Percentiles rank a stretch among this genome's conserved stretches.
phyloP scores from a whole-genome alignment of 2,888 invertebrate genomes.

The Eumerus sabulonum region DNA sequence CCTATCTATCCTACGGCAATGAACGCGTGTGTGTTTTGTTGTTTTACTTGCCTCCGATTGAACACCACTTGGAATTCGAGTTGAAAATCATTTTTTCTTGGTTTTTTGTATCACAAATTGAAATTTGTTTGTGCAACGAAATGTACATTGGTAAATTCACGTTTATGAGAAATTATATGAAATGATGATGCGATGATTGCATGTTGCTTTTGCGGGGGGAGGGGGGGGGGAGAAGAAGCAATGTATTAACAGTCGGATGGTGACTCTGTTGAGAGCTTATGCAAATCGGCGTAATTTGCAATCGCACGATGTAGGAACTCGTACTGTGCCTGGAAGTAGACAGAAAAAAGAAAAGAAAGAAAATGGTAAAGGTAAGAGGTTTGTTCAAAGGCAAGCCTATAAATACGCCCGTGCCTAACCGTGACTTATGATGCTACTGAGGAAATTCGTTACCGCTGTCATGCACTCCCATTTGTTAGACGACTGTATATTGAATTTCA shows the following conservation, averaged over 20 bases:
- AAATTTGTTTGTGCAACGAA: conserved; percentile 63
- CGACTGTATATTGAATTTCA: too few relatives aligned
- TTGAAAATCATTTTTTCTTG: too few relatives aligned
- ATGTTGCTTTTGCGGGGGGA: conserved; percentile 31
- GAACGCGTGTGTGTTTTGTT: conserved; percentile 48
- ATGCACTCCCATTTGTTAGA: too few relatives aligned
- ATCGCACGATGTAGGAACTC: conserved; percentile 96
- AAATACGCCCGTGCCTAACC: too few relatives aligned
- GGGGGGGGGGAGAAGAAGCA: conserved; percentile 29
- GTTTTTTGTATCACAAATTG: conserved; percentile 57
- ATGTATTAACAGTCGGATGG: conserved; percentile 71
- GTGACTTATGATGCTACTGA: too few relatives aligned
- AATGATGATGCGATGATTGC: conserved; percentile 48
- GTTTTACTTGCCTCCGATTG: conserved; percentile 35
- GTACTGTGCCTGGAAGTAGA: conserved; percentile 87
- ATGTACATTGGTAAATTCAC: conserved; percentile 53
- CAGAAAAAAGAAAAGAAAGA: not conserved
- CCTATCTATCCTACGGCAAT: conserved; percentile 44
- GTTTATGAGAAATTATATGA: conserved; percentile 36
- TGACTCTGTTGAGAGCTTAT: conserved; percentile 82
- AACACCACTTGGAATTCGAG: too few relatives aligned
- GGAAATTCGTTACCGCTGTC: too few relatives aligned
- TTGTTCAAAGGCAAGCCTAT: too few relatives aligned
- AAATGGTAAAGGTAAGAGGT: not conserved
- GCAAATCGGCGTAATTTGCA: conserved; percentile 92